Base-by-base conservation (phyloP, 2,113 vertebrate genomes). In the Sinosuthora webbiana region DNA sequence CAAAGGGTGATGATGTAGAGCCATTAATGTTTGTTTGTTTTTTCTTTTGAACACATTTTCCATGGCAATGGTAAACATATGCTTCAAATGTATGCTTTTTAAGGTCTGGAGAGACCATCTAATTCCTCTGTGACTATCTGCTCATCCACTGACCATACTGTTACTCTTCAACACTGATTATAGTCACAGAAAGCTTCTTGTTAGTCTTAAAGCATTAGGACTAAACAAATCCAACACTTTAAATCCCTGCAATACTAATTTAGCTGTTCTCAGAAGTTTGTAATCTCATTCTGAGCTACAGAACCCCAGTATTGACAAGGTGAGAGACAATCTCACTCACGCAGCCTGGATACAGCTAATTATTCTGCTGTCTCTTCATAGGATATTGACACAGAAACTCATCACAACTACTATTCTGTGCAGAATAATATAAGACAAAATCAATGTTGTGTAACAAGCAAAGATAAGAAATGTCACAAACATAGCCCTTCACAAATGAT, bases 391-490 rank as follows among this genome's bases (percentile, higher is more conserved):
- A 63, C 27, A 93, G 47, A 90, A 70, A 49, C 15, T 47, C 63
- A 80, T 89, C 35, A 42, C n/a, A 55, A 52, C 37, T 63, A 27
- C 52, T 77, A 19, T 88, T 86, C 35, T 81, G 23, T 41, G 27
- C 37, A 62, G 64, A 90, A 39, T 59, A 91, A 67, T 71, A 31
- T 35, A 93, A 86, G 73, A 76, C 59, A 94, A 94, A 96, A 86
- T 80, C 68, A 83, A 45, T 90, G 37, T 42, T 60, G 64, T 52
- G 67, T 69, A 60, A 18, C 21, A 93, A 80, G 56, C 7, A 79
- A 52, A 87, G 67, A 59, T 53, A 80, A 95, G 42, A 90, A 89
- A 87, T 87, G 22, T 28, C 59, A 83, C 42, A 93, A 87, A 49
- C 35, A 59, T 24, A 80, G 18, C 10, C 39, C 52, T 88, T 80